These are phyloP conservation scores for Macropus fuliginosus DNA, from an alignment of 2,797 vertebrate species.

Conservation along the genomic window DNA sequence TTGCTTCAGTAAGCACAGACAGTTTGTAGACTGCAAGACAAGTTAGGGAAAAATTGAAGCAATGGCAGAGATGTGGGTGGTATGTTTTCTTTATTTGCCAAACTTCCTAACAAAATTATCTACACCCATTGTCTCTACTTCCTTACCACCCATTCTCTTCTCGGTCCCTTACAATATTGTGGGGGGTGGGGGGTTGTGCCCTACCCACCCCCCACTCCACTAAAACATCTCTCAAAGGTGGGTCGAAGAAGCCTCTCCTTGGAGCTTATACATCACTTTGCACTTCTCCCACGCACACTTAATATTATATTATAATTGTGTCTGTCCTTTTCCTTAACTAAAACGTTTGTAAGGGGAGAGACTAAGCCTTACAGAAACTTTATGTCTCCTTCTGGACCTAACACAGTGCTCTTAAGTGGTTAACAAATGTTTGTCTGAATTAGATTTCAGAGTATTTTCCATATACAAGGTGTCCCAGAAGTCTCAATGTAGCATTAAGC, in stretches of 20 bases:
- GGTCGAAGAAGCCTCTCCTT: not conserved
- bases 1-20: constrained; percentile 81
- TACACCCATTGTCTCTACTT: not conserved
- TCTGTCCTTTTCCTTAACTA: not conserved
- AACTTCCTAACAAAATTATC: not conserved
- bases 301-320: not conserved
- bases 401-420: not conserved
- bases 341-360: not conserved
- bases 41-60: constrained; percentile 75
- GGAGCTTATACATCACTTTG: not conserved
- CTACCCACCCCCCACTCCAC: not conserved
- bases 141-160: not conserved
- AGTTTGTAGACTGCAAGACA: constrained; percentile 76
- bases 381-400: not conserved
- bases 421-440: not conserved
- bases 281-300: not conserved
- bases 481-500: not conserved
- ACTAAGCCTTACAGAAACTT: not conserved
- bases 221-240: not conserved
- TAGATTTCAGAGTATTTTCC: not conserved
- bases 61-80: constrained; percentile 72
- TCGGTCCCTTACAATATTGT: not conserved
- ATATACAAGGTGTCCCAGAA: not conserved
- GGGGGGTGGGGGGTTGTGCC: not conserved
- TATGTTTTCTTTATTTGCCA: constrained; percentile 11